A percentile compares a stretch with the other conserved stretches of the same genome.
Evolutionary conservation across 2,888 invertebrate species (phyloP).

Genomic region (Mamestra brassicae): DNA sequence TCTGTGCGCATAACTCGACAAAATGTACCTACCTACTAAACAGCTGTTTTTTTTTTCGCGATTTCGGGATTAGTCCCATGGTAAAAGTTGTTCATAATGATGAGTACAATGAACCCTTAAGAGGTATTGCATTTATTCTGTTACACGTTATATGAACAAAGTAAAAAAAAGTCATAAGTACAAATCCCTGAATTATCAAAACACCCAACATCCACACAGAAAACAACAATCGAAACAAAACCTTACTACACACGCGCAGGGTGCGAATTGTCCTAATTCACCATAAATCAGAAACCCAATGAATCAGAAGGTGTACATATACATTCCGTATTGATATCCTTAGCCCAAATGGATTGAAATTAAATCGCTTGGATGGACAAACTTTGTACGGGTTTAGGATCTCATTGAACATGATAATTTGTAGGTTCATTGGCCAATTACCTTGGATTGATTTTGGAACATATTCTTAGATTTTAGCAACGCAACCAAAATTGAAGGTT

Average conservation of each 20-base stretch:
- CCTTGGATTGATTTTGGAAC: slow-evolving; percentile 2
- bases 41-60: too few species aligned
- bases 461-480: neutral
- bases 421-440: slow-evolving; percentile 41
- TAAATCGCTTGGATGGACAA: slow-evolving; percentile 41
- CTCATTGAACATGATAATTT: slow-evolving; percentile 35
- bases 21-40: too few species aligned
- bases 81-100: too few species aligned
- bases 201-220: neutral
- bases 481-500: too few species aligned
- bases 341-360: slow-evolving; percentile 52
- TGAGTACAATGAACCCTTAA: too few species aligned
- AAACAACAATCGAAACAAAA: slow-evolving; percentile 7
- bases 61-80: too few species aligned
- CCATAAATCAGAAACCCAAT: slow-evolving; percentile 34
- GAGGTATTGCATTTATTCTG: too few species aligned
- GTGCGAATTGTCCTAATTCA: neutral
- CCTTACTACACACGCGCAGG: neutral
- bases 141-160: too few species aligned
- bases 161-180: too few species aligned
- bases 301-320: slow-evolving; percentile 38
- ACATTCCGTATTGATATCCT: slow-evolving; percentile 38
- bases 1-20: too few species aligned
- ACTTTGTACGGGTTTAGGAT: slow-evolving; percentile 18
- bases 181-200: slow-evolving; percentile 12